Conservation (phyloP, 2,888 invertebrate genomes). For the Lumbricus terrestris region DNA sequence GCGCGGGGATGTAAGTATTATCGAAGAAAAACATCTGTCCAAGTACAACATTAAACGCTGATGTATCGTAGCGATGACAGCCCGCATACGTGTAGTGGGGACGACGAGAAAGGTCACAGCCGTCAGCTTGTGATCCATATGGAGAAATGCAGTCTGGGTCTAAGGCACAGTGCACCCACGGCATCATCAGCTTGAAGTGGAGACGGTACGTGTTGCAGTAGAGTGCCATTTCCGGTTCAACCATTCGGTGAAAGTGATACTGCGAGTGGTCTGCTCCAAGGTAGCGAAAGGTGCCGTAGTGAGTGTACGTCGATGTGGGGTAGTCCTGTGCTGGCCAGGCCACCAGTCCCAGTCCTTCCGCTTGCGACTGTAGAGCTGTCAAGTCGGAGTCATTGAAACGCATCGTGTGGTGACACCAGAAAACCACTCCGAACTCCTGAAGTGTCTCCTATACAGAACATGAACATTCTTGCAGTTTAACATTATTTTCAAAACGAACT, state of each 20-base stretch:
- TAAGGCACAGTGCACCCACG: constrained; percentile 89
- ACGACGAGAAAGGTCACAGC: constrained; percentile 87
- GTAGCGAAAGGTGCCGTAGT: constrained; percentile 92
- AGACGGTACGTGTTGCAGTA: constrained; percentile 69
- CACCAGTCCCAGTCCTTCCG: constrained; percentile 73
- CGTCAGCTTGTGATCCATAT: constrained; percentile 77
- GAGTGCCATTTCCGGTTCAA: constrained; percentile 69
- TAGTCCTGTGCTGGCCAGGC: constrained; percentile 65
- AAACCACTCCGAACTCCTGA: constrained; percentile 73
- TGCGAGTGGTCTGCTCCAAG: constrained; percentile 80
- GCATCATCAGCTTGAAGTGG: constrained; percentile 73
- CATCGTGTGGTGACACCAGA: constrained; percentile 68
- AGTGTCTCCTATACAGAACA: constrained; percentile 70
- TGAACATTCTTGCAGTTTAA: background rate
- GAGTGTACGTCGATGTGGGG: constrained; percentile 86
- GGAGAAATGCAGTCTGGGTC: constrained; percentile 89
- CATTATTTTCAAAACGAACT: background rate
- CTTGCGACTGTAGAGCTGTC: constrained; percentile 40
- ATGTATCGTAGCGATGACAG: constrained; percentile 88
- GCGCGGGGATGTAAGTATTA: constrained; percentile 29
- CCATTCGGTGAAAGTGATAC: constrained; percentile 86
- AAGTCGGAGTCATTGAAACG: constrained; percentile 49
- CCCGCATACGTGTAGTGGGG: constrained; percentile 93
- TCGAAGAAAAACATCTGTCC: constrained; percentile 72
- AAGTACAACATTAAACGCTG: constrained; percentile 85